These are phyloP conservation scores for Drosophila austrosaltans DNA, from an alignment of 2,888 invertebrate genomes.

Conservation along the genomic window DNA sequence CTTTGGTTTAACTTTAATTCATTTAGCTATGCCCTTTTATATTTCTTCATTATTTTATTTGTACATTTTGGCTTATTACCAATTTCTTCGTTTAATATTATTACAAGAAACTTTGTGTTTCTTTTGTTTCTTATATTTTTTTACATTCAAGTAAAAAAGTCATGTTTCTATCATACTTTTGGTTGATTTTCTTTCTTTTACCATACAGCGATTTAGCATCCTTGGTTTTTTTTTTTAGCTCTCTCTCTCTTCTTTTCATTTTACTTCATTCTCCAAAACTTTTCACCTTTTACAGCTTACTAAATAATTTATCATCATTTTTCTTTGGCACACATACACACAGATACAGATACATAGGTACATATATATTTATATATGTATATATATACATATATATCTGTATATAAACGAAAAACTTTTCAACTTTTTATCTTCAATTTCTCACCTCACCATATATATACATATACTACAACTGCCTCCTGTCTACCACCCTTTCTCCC, in stretches of 20 bases:
- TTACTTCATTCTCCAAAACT: neutral
- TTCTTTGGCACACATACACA: constrained; percentile 5
- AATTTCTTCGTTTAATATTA: neutral
- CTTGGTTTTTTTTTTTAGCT: neutral
- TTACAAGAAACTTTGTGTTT: neutral
- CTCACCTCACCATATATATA: constrained; percentile 9
- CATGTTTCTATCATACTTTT: constrained; percentile 6
- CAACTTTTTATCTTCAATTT: constrained; percentile 21
- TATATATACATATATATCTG: too few relatives aligned
- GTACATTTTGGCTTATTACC: neutral
- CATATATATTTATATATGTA: too few relatives aligned
- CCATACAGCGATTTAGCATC: neutral
- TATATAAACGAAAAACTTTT: constrained; percentile 13
- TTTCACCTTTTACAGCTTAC: constrained; percentile 10
- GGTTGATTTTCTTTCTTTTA: neutral
- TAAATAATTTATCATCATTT: constrained; percentile 21
- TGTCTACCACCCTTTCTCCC: neutral
- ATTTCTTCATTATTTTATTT: neutral
- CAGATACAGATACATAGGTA: neutral
- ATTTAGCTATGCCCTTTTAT: neutral
- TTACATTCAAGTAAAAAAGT: constrained; percentile 3
- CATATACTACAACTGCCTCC: neutral
- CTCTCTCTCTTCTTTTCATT: neutral
- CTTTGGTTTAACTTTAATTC: neutral
- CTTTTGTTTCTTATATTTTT: neutral